Percentiles rank a stretch among this genome's conserved stretches.
Conservation (phyloP, 2,797 vertebrate species). For the Megaceryle alcyon region DNA sequence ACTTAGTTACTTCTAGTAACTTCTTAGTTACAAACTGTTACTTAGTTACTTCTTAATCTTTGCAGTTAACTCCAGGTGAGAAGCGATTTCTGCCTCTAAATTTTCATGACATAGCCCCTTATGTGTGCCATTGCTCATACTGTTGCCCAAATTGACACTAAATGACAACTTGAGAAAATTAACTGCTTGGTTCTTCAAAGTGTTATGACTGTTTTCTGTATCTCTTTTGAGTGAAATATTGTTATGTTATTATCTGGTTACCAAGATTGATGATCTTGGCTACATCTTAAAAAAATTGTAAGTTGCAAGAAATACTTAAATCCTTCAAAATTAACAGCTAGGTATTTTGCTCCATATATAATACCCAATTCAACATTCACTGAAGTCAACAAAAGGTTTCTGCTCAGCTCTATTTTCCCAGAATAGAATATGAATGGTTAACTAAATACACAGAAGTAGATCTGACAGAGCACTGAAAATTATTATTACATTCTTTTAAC, state of each 20-base stretch:
- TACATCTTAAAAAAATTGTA: background rate
- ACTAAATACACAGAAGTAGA: background rate
- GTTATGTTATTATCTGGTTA: background rate
- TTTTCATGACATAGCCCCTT: background rate
- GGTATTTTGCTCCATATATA: background rate
- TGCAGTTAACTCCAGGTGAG: background rate
- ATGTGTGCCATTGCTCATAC: background rate
- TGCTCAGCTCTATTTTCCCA: background rate
- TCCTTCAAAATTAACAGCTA: background rate
- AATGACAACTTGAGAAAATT: background rate
- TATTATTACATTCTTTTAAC: background rate
- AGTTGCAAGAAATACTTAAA: background rate
- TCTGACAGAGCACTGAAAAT: background rate
- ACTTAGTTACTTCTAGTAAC: background rate
- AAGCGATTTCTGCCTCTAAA: background rate
- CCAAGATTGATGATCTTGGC: background rate
- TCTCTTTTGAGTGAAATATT: background rate
- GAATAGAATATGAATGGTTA: background rate
- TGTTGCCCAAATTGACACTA: background rate
- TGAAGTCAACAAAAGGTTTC: background rate
- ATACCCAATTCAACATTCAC: background rate
- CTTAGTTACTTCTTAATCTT: background rate
- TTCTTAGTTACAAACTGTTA: background rate
- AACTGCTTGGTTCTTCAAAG: background rate
- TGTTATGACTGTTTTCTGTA: background rate